Conservation (phyloP, 2,888 invertebrate genomes). For the Microchrysa polita region DNA sequence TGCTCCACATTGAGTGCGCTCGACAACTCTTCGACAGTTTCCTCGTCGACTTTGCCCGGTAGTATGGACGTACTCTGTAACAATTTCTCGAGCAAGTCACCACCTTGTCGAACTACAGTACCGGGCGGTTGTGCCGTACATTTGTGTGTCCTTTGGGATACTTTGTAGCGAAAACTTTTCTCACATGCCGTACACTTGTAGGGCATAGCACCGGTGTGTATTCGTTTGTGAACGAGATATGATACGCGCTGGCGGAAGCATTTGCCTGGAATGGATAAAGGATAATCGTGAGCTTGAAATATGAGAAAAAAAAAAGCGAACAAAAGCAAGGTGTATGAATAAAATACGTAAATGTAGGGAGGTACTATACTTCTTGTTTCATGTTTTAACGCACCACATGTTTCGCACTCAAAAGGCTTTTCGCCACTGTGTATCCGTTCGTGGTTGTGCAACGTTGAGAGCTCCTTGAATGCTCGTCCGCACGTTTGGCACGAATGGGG, state of each 20-base stretch:
- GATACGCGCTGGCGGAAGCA: constrained; percentile 87
- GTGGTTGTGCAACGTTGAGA: constrained; percentile 87
- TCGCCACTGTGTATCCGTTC: constrained; percentile 82
- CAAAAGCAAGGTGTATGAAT: not conserved
- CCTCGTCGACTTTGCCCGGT: constrained; percentile 52
- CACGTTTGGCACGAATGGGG: constrained; percentile 80
- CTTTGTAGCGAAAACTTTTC: constrained; percentile 85
- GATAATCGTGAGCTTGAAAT: not conserved
- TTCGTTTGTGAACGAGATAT: constrained; percentile 81
- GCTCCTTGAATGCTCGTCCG: constrained; percentile 84
- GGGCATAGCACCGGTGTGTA: constrained; percentile 78
- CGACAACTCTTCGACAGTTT: constrained; percentile 41
- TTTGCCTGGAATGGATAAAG: constrained; percentile 72
- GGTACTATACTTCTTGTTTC: too few relatives aligned
- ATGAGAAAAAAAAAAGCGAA: not conserved
- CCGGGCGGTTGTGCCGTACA: constrained; percentile 74
- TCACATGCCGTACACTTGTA: constrained; percentile 84
- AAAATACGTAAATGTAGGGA: too few relatives aligned
- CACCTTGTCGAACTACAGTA: constrained; percentile 66
- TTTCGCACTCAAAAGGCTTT: constrained; percentile 87
- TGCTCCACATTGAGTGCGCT: constrained; percentile 59
- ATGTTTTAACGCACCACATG: constrained; percentile 72
- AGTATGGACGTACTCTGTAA: constrained; percentile 62
- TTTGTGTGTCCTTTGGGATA: constrained; percentile 85
- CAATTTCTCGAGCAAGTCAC: constrained; percentile 67